phyloP scores from a whole-genome alignment of 23 tunicate genomes.

The Ciona savignyi region DNA sequence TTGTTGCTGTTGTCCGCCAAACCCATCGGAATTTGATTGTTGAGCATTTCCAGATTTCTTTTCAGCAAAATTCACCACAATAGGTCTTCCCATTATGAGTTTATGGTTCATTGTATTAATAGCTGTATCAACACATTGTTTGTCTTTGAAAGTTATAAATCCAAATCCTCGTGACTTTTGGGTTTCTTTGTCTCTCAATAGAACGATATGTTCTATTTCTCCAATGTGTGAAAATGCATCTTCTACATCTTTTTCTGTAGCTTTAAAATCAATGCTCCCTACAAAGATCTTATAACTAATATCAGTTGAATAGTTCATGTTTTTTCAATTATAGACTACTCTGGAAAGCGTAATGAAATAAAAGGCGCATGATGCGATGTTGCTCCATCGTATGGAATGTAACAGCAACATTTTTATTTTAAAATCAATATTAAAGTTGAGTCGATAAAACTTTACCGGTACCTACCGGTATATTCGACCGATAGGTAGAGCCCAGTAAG shows the following conservation, averaged over 20 bases:
- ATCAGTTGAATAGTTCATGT: conserved; percentile 25
- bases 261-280: conserved; percentile 55
- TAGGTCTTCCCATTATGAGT: conserved; percentile 35
- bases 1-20: neutral
- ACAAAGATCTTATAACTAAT: conserved; percentile 44
- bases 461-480: too few relatives aligned
- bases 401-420: too few relatives aligned
- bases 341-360: too few relatives aligned
- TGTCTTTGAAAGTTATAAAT: conserved; percentile 43
- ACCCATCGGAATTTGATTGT: neutral
- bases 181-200: conserved; percentile 42
- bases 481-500: too few relatives aligned
- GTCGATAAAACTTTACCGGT: too few relatives aligned
- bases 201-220: conserved; percentile 33
- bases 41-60: conserved; percentile 17
- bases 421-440: too few relatives aligned
- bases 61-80: conserved; percentile 54
- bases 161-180: conserved; percentile 60
- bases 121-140: conserved; percentile 36
- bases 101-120: conserved; percentile 38
- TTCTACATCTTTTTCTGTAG: conserved; percentile 47
- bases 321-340: too few relatives aligned
- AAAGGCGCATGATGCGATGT: too few relatives aligned
- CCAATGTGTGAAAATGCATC: conserved; percentile 44
- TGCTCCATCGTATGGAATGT: too few relatives aligned